A percentile compares a stretch with the other conserved stretches of the same genome.
Evolutionary conservation across 2,113 vertebrate genomes (phyloP).

Genomic region (Xyrauchen texanus): DNA sequence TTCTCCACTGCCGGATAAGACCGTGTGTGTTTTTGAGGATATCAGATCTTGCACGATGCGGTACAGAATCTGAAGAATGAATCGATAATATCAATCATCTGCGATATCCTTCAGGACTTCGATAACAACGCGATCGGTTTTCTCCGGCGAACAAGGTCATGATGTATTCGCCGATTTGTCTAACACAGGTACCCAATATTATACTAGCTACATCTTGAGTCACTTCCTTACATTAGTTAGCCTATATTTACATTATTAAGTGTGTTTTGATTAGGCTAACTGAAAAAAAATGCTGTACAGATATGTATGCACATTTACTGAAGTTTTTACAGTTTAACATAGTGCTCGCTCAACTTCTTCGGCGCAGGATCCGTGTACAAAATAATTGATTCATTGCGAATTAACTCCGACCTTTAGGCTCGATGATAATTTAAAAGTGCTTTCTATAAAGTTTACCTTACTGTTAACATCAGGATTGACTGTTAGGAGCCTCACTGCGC

Average conservation of each 20-base stretch:
- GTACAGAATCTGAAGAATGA: conserved; percentile 79
- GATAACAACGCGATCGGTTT: conserved; percentile 61
- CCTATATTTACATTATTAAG: background rate
- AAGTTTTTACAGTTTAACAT: background rate
- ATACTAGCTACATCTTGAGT: conserved; percentile 43
- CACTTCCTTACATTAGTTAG: background rate
- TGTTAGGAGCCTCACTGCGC: no score
- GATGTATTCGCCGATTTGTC: conserved; percentile 99
- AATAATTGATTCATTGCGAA: background rate
- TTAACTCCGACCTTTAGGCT: background rate
- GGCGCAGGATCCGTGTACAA: no score
- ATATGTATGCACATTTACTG: background rate
- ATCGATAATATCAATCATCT: conserved; percentile 82
- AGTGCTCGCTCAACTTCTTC: background rate
- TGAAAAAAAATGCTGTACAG: background rate
- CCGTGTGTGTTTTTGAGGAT: conserved; percentile 62
- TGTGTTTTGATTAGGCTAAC: no score
- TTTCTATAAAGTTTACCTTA: background rate
- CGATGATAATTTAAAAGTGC: background rate
- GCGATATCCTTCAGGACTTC: conserved; percentile 63
- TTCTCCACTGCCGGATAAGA: conserved; percentile 68
- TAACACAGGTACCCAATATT: conserved; percentile 92
- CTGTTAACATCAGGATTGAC: no score
- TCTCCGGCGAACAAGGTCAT: conserved; percentile 70
- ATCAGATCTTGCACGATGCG: conserved; percentile 63